phyloP scores from a whole-genome alignment of 2,888 invertebrate genomes.

The Caenorhabditis afra region DNA sequence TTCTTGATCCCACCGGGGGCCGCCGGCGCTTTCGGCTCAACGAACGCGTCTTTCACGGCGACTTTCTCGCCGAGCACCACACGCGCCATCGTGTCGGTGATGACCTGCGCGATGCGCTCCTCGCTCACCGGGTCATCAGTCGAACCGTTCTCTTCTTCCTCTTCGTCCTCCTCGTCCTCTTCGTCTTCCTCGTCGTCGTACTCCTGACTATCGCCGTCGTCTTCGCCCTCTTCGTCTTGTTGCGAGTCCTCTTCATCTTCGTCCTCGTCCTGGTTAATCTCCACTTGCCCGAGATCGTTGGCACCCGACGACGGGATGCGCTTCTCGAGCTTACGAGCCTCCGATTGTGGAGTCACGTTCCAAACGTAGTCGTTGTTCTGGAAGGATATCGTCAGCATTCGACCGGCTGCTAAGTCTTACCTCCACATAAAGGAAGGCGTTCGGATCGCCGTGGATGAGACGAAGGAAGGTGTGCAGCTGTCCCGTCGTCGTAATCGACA shows the following conservation, averaged over 20 bases:
- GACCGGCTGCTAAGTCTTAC: no score
- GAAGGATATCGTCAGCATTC: no score
- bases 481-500: conserved; percentile 55
- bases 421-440: conserved; percentile 50
- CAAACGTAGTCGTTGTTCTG: conserved; percentile 55
- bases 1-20: background rate
- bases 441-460: conserved; percentile 40
- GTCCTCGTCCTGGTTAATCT: conserved; percentile 5
- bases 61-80: conserved; percentile 10
- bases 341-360: conserved; percentile 43
- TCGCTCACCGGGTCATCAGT: background rate
- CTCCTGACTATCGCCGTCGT: background rate
- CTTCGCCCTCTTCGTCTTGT: conserved; percentile 14
- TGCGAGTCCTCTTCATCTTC: conserved; percentile 1
- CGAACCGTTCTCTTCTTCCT: background rate
- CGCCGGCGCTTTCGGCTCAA: conserved; percentile 17
- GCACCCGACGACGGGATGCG: background rate
- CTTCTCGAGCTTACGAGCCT: conserved; percentile 40
- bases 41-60: conserved; percentile 22
- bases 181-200: conserved; percentile 18
- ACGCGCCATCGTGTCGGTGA: conserved; percentile 5
- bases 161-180: conserved; percentile 10
- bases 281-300: background rate
- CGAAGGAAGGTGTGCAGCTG: conserved; percentile 54
- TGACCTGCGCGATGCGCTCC: background rate